Conservation (phyloP, 2,888 invertebrate species). For the Drosophila nigricruria region DNA sequence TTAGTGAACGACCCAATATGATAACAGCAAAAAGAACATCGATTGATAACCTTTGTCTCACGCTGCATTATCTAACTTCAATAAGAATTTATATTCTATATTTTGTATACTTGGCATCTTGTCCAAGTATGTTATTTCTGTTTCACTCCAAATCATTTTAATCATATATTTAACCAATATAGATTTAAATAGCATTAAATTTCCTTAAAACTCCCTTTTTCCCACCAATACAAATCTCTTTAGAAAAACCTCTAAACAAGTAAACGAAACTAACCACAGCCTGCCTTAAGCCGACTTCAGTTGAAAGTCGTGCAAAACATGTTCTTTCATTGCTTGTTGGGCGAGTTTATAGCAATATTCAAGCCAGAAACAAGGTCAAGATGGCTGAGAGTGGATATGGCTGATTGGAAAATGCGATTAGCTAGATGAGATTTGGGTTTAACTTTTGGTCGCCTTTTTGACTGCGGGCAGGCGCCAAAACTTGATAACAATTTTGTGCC, state of each 20-base stretch:
- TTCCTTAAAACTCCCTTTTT: not conserved
- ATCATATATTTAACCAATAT: not conserved
- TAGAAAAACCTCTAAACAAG: not conserved
- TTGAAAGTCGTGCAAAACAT: not conserved
- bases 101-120: no score
- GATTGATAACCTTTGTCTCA: no score
- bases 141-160: not conserved
- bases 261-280: not conserved
- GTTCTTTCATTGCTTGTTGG: not conserved
- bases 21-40: no score
- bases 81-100: no score
- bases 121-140: not conserved
- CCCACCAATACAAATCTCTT: not conserved
- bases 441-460: slow-evolving; percentile 21
- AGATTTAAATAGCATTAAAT: not conserved
- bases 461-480: slow-evolving; percentile 69
- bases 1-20: no score
- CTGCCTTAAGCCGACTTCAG: not conserved
- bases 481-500: slow-evolving; percentile 24
- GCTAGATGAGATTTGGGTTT: slow-evolving; percentile 65
- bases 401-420: slow-evolving; percentile 72
- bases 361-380: not conserved
- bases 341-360: slow-evolving; percentile 19
- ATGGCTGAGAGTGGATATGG: slow-evolving; percentile 24
- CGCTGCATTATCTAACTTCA: no score